Evolutionary conservation across 2,797 vertebrate species (phyloP).

Genomic region (Sarcoramphus papa): DNA sequence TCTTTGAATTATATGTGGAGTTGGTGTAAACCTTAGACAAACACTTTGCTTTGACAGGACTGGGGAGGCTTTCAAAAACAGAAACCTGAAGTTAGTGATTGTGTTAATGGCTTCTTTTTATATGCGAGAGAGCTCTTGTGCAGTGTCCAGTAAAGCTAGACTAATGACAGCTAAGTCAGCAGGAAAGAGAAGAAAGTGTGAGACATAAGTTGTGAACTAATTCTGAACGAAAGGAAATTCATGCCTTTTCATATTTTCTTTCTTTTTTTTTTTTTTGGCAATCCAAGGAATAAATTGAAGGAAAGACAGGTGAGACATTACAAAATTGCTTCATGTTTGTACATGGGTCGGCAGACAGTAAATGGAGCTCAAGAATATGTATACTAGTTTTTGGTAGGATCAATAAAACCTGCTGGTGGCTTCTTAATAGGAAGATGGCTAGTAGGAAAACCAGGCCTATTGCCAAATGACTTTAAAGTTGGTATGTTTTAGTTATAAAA

Average conservation of each 20-base stretch:
- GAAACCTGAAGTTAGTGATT: neutral
- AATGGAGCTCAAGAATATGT: neutral
- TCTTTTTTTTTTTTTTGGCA: accelerated
- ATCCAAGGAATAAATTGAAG: neutral
- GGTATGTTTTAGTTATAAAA: neutral
- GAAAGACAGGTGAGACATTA: neutral
- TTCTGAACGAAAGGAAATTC: neutral
- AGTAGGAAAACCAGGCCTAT: neutral
- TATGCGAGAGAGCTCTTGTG: neutral
- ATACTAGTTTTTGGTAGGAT: neutral
- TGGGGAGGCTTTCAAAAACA: neutral
- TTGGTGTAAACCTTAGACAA: neutral
- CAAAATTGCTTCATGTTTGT: neutral
- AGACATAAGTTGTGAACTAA: neutral
- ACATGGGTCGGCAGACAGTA: neutral
- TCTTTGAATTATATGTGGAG: neutral
- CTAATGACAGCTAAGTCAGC: neutral
- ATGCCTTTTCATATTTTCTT: neutral
- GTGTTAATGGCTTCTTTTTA: neutral
- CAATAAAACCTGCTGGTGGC: neutral
- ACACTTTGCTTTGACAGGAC: neutral
- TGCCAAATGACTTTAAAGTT: neutral
- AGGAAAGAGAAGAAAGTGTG: neutral
- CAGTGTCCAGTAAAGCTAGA: neutral
- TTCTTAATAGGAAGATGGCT: neutral